Percentiles rank a stretch among this genome's conserved stretches.
Conservation (phyloP, 2,888 invertebrate genomes). For the Podabrus alpinus region DNA sequence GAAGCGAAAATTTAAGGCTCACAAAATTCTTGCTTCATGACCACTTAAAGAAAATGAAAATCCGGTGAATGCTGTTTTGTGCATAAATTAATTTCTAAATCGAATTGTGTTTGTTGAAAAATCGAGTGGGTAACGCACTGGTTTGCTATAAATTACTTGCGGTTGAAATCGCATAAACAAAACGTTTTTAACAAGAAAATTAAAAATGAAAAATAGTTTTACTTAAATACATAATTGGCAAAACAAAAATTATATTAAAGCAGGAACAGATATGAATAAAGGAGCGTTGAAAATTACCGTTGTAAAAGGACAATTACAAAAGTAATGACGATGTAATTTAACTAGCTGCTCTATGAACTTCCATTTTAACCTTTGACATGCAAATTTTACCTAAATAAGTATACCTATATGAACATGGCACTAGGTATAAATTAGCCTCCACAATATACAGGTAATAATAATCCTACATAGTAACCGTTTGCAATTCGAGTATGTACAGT, state of each 20-base stretch:
- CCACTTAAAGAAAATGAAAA: no score
- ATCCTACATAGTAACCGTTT: background rate
- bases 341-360: background rate
- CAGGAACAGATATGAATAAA: background rate
- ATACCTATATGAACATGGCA: background rate
- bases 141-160: no score
- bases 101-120: no score
- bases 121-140: no score
- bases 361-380: background rate
- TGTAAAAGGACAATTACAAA: background rate
- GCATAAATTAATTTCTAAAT: no score
- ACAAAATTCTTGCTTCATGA: no score
- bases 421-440: background rate
- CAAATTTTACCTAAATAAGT: background rate
- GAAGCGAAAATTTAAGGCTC: no score
- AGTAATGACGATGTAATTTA: background rate
- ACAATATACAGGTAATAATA: background rate
- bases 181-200: no score
- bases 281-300: background rate
- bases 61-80: no score
- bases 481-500: background rate
- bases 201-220: background rate
- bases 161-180: no score
- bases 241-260: background rate
- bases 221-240: background rate